A percentile compares a stretch with the other conserved stretches of the same genome.
Conservation (phyloP, 2,888 invertebrate species). For the Callyntrura guangdongensis region DNA sequence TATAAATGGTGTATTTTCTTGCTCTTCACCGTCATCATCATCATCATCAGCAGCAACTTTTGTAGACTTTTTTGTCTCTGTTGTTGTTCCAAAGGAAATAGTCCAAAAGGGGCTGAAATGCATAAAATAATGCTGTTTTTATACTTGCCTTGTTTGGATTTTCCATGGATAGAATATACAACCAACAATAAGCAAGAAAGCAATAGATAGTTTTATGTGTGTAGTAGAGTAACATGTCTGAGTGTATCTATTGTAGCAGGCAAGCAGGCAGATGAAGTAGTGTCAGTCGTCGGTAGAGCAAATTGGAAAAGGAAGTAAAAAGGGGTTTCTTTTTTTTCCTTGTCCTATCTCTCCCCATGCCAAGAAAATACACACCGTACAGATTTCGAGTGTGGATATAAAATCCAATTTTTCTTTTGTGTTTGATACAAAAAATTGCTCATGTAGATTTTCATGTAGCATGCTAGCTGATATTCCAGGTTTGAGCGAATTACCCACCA, state of each 20-base stretch:
- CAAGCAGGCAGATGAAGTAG: too few relatives aligned
- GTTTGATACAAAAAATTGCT: slow-evolving; percentile 36
- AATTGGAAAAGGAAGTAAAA: slow-evolving; percentile 2
- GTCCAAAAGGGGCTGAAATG: slow-evolving; percentile 28
- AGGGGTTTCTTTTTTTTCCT: neutral
- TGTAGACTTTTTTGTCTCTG: neutral
- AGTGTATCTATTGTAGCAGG: too few relatives aligned
- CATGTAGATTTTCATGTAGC: neutral
- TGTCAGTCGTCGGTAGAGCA: too few relatives aligned
- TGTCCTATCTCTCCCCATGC: neutral
- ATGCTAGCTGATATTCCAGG: neutral
- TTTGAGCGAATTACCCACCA: too few relatives aligned
- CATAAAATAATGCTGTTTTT: slow-evolving; percentile 10
- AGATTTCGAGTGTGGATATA: slow-evolving; percentile 19
- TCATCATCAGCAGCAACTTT: neutral
- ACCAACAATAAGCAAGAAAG: too few relatives aligned
- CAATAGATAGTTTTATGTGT: too few relatives aligned
- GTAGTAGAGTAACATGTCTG: too few relatives aligned
- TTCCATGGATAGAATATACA: too few relatives aligned
- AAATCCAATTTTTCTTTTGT: slow-evolving; percentile 47
- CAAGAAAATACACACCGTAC: slow-evolving; percentile 1
- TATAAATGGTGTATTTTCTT: neutral
- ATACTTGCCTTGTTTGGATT: too few relatives aligned
- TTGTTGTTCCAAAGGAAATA: slow-evolving; percentile 40
- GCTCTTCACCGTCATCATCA: neutral